Percentiles rank a stretch among this genome's conserved stretches.
These are phyloP conservation scores for Diorhabda carinulata DNA, from an alignment of 1,140 invertebrate species.

Conservation along the genomic window DNA sequence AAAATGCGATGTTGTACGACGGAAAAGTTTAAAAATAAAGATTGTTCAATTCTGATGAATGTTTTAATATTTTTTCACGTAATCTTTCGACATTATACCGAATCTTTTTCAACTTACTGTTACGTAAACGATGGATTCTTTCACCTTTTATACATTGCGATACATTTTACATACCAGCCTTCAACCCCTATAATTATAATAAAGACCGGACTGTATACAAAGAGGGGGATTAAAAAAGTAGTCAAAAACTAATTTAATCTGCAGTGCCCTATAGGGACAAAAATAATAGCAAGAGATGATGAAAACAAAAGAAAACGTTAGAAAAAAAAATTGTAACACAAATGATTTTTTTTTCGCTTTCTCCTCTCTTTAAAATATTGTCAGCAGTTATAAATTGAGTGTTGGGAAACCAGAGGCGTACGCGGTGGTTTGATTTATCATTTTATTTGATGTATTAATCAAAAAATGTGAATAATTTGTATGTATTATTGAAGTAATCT, in stretches of 20 bases:
- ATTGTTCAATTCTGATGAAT: too few relatives aligned
- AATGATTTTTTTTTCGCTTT: neutral
- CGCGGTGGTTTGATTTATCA: too few relatives aligned
- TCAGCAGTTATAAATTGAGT: neutral
- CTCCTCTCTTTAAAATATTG: neutral
- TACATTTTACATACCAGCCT: constrained; percentile 7
- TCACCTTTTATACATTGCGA: neutral
- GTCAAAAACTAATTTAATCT: constrained; percentile 11
- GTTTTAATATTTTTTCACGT: too few relatives aligned
- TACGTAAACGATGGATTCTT: too few relatives aligned
- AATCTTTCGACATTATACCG: too few relatives aligned
- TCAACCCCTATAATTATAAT: constrained; percentile 20
- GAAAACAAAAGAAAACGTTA: constrained; percentile 18
- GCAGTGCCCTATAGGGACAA: constrained; percentile 4
- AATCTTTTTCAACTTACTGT: too few relatives aligned
- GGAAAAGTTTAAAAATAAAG: too few relatives aligned
- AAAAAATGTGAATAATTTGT: too few relatives aligned
- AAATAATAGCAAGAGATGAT: constrained; percentile 17
- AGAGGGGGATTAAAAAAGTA: constrained; percentile 14
- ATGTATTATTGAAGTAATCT: too few relatives aligned
- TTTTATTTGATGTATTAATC: too few relatives aligned
- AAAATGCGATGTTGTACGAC: too few relatives aligned
- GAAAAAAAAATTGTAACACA: constrained; percentile 8
- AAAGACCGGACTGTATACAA: constrained; percentile 8
- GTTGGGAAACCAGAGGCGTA: neutral